phyloP scores from a whole-genome alignment of 2,797 vertebrate genomes.

The Lemur catta region DNA sequence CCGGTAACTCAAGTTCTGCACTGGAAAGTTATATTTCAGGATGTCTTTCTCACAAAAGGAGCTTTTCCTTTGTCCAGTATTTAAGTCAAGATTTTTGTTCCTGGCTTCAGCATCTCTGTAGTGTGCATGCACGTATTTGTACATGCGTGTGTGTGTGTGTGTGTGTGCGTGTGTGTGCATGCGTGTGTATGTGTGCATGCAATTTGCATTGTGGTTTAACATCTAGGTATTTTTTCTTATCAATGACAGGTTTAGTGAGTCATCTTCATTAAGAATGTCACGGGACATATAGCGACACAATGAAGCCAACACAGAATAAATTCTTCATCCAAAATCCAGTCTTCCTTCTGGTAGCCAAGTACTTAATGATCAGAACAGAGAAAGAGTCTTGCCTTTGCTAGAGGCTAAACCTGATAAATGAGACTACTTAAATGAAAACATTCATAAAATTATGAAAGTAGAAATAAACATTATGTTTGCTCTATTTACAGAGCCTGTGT shows the following conservation, averaged over 20 bases:
- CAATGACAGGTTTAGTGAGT: neutral
- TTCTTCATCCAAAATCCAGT: neutral
- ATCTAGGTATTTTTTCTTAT: neutral
- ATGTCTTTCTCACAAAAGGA: neutral
- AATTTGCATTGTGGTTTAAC: neutral
- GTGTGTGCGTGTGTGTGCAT: neutral
- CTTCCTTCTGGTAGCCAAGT: neutral
- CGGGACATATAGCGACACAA: neutral
- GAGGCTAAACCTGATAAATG: neutral
- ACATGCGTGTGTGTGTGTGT: neutral
- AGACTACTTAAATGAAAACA: neutral
- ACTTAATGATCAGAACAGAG: neutral
- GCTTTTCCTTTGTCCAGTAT: neutral
- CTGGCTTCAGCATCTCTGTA: neutral
- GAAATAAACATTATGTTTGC: neutral
- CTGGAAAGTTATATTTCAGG: neutral
- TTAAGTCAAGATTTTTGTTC: neutral
- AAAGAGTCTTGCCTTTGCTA: neutral
- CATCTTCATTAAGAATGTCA: neutral
- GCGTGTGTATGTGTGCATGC: no score
- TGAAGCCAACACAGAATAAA: neutral
- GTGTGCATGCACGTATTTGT: neutral
- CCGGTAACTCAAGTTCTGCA: neutral
- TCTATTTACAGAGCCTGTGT: neutral
- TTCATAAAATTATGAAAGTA: neutral